Evolutionary conservation across 2,888 invertebrate genomes (phyloP).

Genomic region (Acleris laterana): DNA sequence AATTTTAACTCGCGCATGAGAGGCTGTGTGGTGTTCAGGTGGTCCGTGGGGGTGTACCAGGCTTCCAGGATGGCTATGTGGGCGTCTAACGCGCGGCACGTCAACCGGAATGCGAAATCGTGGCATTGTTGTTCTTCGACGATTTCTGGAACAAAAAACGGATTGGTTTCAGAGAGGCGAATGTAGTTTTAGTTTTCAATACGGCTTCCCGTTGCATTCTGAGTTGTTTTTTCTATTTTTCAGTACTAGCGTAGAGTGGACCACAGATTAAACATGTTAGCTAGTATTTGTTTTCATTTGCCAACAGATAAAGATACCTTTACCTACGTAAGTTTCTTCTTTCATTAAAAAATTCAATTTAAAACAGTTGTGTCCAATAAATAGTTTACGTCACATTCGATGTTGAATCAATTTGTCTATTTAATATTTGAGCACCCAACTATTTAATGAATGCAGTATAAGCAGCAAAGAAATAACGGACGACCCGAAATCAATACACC

Average conservation of each 20-base stretch:
- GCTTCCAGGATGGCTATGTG: constrained; percentile 87
- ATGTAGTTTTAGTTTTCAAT: no score
- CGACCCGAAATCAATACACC: constrained; percentile 9
- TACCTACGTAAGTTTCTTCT: no score
- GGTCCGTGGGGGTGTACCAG: constrained; percentile 75
- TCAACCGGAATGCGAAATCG: constrained; percentile 85
- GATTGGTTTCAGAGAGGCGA: neutral
- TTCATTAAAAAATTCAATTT: no score
- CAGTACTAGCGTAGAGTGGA: no score
- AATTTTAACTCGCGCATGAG: constrained; percentile 52
- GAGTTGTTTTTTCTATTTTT: no score
- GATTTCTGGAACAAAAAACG: constrained; percentile 82
- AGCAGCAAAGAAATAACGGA: constrained; percentile 5
- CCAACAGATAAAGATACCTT: no score
- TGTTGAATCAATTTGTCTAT: constrained; percentile 20
- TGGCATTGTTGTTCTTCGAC: constrained; percentile 86
- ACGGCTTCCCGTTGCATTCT: no score
- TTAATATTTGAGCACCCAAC: constrained; percentile 4
- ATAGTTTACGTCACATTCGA: neutral
- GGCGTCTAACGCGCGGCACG: constrained; percentile 86
- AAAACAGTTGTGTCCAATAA: no score
- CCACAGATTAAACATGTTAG: no score
- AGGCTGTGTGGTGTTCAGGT: constrained; percentile 49
- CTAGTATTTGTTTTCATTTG: no score
- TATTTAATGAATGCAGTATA: constrained; percentile 13